Evolutionary conservation across 1,140 invertebrate species (phyloP).

Genomic region (Hesperophylax magnus): DNA sequence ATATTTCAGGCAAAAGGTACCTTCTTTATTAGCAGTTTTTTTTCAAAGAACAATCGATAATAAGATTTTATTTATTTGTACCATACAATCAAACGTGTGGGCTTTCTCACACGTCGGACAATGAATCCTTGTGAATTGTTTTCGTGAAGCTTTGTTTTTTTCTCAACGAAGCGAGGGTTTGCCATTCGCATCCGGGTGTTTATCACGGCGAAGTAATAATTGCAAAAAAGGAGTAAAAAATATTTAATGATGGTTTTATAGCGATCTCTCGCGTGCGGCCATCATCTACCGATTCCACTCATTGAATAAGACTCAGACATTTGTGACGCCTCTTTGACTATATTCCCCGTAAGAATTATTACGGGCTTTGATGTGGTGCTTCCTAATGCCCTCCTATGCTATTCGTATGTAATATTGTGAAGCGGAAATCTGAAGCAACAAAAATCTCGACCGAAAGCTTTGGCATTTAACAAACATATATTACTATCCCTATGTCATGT

Average conservation of each 20-base stretch:
- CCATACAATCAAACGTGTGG: background rate
- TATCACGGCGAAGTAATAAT: slow-evolving; percentile 5
- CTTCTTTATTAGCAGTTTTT: no score
- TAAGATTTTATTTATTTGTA: background rate
- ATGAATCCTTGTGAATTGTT: background rate
- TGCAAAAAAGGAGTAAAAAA: background rate
- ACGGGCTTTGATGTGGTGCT: no score
- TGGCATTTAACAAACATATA: no score
- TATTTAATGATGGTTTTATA: slow-evolving; percentile 8
- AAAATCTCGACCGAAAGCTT: no score
- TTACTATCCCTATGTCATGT: no score
- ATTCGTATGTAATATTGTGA: no score
- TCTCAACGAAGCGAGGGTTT: background rate
- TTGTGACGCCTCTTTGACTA: slow-evolving; percentile 9
- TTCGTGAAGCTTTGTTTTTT: no score
- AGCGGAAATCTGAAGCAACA: no score
- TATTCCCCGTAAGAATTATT: background rate
- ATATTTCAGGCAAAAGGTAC: no score
- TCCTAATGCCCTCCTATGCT: no score
- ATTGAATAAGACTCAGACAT: slow-evolving; percentile 23
- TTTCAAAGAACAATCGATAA: slow-evolving; percentile 6
- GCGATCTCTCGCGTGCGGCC: slow-evolving; percentile 21
- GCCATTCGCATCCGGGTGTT: slow-evolving; percentile 12
- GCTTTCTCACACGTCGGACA: slow-evolving; percentile 5
- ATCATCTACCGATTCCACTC: background rate